A percentile compares a stretch with the other conserved stretches of the same genome.
Conservation (phyloP, 1,140 invertebrate species). For the Hypsibius dujardini region DNA sequence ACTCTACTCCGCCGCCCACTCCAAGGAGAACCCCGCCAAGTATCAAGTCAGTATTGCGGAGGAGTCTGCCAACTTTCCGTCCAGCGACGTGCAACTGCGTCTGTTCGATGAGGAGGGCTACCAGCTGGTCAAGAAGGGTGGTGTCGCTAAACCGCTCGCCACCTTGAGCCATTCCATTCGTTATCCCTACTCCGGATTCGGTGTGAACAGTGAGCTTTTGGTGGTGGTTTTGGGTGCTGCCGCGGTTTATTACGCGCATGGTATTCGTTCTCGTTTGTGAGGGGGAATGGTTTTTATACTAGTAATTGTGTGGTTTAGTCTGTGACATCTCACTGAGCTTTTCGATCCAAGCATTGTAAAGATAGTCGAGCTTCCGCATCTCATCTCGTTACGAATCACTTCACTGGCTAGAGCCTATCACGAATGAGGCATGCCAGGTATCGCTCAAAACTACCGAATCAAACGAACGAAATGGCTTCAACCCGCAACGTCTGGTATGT, state of each 20-base stretch:
- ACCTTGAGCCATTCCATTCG: slow-evolving; percentile 9
- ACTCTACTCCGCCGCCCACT: not conserved
- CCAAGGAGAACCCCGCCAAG: not conserved
- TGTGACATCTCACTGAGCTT: too few species aligned
- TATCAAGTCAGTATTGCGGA: not conserved
- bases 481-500: too few species aligned
- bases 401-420: too few species aligned
- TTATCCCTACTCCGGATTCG: not conserved
- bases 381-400: not conserved
- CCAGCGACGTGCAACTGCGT: not conserved
- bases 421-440: too few species aligned
- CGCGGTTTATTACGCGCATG: slow-evolving; percentile 14
- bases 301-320: not conserved
- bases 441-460: too few species aligned
- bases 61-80: not conserved
- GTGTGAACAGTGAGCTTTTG: not conserved
- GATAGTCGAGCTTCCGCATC: not conserved
- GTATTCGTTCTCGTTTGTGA: slow-evolving; percentile 17
- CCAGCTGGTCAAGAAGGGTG: not conserved
- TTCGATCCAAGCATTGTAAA: not conserved
- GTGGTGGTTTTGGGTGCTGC: not conserved
- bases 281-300: slow-evolving; percentile 22
- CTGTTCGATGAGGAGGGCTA: slow-evolving; percentile 5
- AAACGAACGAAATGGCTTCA: too few species aligned
- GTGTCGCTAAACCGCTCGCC: not conserved